These are phyloP conservation scores for Agrypnus murinus DNA, from an alignment of 2,888 invertebrate genomes.

Conservation along the genomic window DNA sequence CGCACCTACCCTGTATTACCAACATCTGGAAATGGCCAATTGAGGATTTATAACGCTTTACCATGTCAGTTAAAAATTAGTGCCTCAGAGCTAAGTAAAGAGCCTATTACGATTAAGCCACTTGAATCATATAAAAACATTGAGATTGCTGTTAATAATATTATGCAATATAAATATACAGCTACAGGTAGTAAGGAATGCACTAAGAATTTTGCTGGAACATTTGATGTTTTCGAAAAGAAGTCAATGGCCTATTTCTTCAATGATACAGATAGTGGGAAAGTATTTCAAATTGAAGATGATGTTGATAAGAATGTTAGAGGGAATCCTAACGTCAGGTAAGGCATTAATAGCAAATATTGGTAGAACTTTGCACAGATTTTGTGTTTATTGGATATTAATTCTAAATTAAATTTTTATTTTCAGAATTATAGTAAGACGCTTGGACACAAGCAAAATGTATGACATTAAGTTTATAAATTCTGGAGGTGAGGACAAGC, in stretches of 20 bases:
- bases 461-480: constrained; percentile 13
- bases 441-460: neutral
- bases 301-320: constrained; percentile 74
- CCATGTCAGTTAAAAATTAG: constrained; percentile 71
- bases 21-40: constrained; percentile 75
- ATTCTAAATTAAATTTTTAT: neutral
- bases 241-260: constrained; percentile 51
- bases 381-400: neutral
- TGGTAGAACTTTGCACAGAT: neutral
- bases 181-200: neutral
- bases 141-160: constrained; percentile 28
- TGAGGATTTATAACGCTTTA: constrained; percentile 82
- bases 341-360: constrained; percentile 52
- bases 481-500: neutral
- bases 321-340: constrained; percentile 76
- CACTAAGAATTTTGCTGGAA: neutral
- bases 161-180: neutral
- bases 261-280: constrained; percentile 46
- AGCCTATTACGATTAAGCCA: constrained; percentile 1
- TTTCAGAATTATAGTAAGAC: constrained; percentile 14
- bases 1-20: constrained; percentile 79
- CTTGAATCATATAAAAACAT: constrained; percentile 35
- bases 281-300: constrained; percentile 67
- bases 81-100: neutral
- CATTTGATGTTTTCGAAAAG: constrained; percentile 39